Base-by-base conservation (phyloP, 2,113 vertebrate genomes). In the Xiphophorus maculatus region DNA sequence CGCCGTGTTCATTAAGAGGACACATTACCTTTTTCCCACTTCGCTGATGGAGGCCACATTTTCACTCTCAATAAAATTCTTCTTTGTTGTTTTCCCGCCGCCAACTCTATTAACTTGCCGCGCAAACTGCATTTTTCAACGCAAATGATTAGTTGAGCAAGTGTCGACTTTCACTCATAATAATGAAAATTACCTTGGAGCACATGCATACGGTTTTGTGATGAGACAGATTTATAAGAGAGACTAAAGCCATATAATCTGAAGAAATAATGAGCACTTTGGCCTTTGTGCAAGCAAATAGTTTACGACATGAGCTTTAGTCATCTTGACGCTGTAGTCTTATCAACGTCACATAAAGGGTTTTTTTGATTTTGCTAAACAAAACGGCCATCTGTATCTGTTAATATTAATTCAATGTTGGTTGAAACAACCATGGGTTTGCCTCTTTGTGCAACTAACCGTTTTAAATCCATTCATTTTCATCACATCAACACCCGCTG, bases 1-100 rank as follows among this genome's bases (percentile, higher is more conserved):
- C 1, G 25, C 17, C 10, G 25, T n/a, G 25, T 6, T 58, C 51
- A 58, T 58, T 58, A 58, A n/a, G 51, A 58, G 51, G 51, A 58
- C 51, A 58, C 51, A 58, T 58, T 58, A 58, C 51, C 51, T 58
- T 58, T 54, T n/a, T 58, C 51, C 51, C 51, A 58, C 51, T 58
- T 58, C 51, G 25, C 22, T 58, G 51, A 58, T 58, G 51, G 51
- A 17, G 51, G 51, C 25, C 25, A 58, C 51, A 58, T n/a, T 25
- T 58, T 25, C 8, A n/a, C 51, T 58, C 51, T 58, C 22, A 58
- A 58, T 25, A 25, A 58, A 58, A 25, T 58, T 58, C 51, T 58
- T 58, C 51, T 58, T 58, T 58, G 51, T 58, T 58, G 51, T 58
- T 58, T 58, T 58, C 5, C 51, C 25, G 10, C 25, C 10, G 51